Evolutionary conservation across 2,888 invertebrate species (phyloP), one percentile per base, ranked within the genome.

Genomic region (Apotomis turbidana): DNA sequence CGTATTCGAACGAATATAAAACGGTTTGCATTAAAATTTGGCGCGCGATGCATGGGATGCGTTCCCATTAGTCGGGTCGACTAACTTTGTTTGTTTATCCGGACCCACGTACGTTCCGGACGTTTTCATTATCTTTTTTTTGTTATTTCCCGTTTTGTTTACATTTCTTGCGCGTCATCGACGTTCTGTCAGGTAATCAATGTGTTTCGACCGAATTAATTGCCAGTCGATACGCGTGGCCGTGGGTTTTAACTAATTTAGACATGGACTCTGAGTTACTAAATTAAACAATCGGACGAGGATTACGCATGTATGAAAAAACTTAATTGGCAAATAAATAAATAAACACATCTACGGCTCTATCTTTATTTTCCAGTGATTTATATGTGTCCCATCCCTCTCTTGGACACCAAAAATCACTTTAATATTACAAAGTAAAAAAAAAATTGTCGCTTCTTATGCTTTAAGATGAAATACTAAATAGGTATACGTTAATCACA

Each of bases 21-120:
- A 93, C 91, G 93, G 93, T 93, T 93, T 93, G 89, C 91, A 91
- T 93, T 93, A 91, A 93, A 93, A 93, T 93, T 93, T 93, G 87
- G 87, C 89, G 87, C 85, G 83, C 90, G 87, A 90, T 91, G 91
- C 90, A 90, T 84, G 87, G 88, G 90, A 91, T 91, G 91, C 90
- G 90, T 92, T 90, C 89, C 90, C 87, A 93, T 93, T 92, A 92
- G 90, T 85, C 84, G 84, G 86, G 85, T 85, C 85, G 87, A 82
- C 85, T 85, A 85, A 85, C 86, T 87, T 84, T 91, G 89, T 91
- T 91, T 90, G 87, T 81, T 81, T 80, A 84, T 80, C 77, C 80
- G 80, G 80, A 76, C 80, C 81, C 81, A 79, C 82, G 83, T 80
- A 75, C 84, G 78, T 78, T 81, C 70, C 79, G 80, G 83, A 78